Percentiles rank a stretch among this genome's conserved stretches.
phyloP scores from a whole-genome alignment of 2,797 vertebrate species.

The Hephaestus fuliginosus region DNA sequence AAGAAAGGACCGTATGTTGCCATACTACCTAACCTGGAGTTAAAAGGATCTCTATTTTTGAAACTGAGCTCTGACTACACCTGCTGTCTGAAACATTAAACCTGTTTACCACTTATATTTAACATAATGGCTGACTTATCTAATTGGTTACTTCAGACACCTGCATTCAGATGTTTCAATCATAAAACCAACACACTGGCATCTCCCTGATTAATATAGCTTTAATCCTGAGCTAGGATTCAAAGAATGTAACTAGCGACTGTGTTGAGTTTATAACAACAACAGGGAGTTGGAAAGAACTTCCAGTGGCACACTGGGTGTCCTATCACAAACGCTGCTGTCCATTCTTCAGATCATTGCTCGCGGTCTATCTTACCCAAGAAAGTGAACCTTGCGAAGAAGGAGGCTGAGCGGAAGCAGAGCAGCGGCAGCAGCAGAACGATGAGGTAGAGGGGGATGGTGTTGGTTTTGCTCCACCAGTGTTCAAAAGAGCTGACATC shows the following conservation, averaged over 20 bases:
- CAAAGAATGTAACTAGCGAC: neutral
- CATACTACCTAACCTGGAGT: too few species aligned
- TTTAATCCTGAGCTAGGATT: neutral
- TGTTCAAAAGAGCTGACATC: constrained; percentile 69
- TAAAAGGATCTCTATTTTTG: neutral
- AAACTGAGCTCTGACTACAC: neutral
- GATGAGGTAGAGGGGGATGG: constrained; percentile 93
- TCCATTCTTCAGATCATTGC: neutral
- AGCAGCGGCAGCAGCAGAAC: constrained; percentile 92
- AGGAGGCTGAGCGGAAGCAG: constrained; percentile 96
- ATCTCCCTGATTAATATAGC: neutral
- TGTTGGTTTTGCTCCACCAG: constrained; percentile 94
- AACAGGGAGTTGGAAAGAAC: neutral
- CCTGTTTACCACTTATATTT: neutral
- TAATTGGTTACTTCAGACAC: neutral
- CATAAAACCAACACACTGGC: neutral
- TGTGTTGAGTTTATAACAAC: neutral
- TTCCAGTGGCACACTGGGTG: neutral
- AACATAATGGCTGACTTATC: neutral
- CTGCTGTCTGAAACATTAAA: neutral
- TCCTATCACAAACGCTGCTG: neutral
- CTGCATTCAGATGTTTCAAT: neutral
- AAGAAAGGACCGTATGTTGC: too few species aligned
- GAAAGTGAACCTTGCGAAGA: constrained; percentile 97
- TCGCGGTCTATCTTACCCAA: constrained; percentile 84